Percentiles rank a stretch among this genome's conserved stretches.
phyloP scores from a whole-genome alignment of 2,113 vertebrate genomes.

The Prolemur simus region DNA sequence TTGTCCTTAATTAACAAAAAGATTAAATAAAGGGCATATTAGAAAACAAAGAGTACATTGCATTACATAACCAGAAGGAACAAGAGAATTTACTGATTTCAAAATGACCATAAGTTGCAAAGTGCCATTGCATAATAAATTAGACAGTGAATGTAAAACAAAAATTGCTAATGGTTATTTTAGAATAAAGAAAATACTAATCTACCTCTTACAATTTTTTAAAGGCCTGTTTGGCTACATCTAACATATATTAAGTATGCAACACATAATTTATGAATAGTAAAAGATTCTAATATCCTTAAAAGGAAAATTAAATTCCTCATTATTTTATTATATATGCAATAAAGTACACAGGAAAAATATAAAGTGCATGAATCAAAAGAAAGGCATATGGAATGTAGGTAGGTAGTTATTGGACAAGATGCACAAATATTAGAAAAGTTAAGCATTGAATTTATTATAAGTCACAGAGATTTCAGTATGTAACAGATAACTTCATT shows the following conservation, averaged over 20 bases:
- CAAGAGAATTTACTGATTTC: background rate
- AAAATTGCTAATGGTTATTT: background rate
- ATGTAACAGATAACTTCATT: background rate
- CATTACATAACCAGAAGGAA: background rate
- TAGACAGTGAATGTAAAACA: background rate
- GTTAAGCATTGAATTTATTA: background rate
- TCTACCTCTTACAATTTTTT: background rate
- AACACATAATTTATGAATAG: background rate
- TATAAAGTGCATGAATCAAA: background rate
- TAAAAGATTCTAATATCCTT: background rate
- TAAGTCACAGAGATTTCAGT: background rate
- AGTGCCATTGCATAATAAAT: background rate
- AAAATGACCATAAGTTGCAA: background rate
- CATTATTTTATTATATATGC: background rate
- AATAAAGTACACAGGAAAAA: background rate
- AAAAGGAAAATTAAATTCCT: background rate
- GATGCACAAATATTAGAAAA: background rate
- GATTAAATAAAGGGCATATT: slow-evolving; percentile 19
- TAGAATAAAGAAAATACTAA: background rate
- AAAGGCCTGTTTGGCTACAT: background rate
- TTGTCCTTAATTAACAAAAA: slow-evolving; percentile 54
- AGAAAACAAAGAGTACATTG: background rate
- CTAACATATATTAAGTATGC: background rate
- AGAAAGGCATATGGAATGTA: background rate
- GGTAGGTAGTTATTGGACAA: background rate